Base-by-base conservation (phyloP, 2,888 invertebrate species). In the Quadriops clusia region DNA sequence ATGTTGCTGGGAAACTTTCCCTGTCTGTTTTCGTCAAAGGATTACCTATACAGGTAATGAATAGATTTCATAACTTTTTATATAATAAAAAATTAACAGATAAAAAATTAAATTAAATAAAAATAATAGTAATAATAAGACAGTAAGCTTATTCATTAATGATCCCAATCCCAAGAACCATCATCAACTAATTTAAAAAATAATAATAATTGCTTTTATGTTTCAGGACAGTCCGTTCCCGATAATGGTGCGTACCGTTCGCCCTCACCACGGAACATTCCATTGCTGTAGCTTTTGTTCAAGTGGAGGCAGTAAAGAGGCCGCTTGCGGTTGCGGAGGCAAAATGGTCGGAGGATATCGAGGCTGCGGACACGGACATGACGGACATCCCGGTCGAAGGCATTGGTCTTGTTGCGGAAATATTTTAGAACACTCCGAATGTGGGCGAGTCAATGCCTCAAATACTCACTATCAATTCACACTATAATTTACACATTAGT, bases 341-440 rank as follows among this genome's bases (percentile, higher is more conserved):
- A 68, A 65, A 32, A 84, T 84, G 82, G 76, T 77, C 11, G 82
- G 80, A 41, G 71, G 70, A 5, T 76, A 74, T 43, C 70, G 64
- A 61, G 83, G 84, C 6, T 85, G 84, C 50, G 84, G 84, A 1
- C 84, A 85, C 63, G 83, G 83, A 2, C 83, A 84, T 58, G 63
- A 68, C 27, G 83, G 82, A 21, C 83, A 84, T 67, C 83, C 83
- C 17, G 83, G 84, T 34, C 60, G 72, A 37, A 66, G 77, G 6
- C 84, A 85, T 62, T 85, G 85, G 84, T 84, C 83, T 24, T 85
- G 85, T 54, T 85, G 84, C 57, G 83, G 77, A 37, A 67, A 63
- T 58, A 64, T 72, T 34, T 52, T 66, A 23, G 72, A 74, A 44
- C 68, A 68, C 53, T 73, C 74, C 0, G 68, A 72, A 44, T 77